A percentile compares a stretch with the other conserved stretches of the same genome.
These are phyloP conservation scores for Zapornia atra DNA, from an alignment of 2,113 vertebrate genomes.

Conservation along the genomic window DNA sequence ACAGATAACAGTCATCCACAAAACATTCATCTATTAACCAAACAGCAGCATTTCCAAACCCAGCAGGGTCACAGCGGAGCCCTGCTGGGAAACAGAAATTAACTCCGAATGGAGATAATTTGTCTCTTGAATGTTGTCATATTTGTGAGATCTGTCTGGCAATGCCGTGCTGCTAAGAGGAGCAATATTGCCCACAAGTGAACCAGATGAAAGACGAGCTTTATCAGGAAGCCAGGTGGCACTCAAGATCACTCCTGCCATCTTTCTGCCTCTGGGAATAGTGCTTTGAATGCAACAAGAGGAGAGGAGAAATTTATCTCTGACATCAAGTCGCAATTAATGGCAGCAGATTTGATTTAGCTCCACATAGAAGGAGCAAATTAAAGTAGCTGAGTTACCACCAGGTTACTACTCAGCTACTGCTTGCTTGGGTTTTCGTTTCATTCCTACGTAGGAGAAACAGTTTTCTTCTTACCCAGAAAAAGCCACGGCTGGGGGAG, in stretches of 20 bases:
- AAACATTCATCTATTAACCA: conserved; percentile 65
- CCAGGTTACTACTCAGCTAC: not conserved
- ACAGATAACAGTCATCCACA: conserved; percentile 34
- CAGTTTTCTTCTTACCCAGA: not conserved
- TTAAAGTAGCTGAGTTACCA: not conserved
- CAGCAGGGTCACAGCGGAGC: conserved; percentile 53
- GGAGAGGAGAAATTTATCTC: not conserved
- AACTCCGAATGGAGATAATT: conserved; percentile 67
- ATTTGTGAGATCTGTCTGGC: conserved; percentile 50
- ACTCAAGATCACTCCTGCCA: not conserved
- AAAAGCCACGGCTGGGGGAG: accelerated
- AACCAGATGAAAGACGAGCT: conserved; percentile 14
- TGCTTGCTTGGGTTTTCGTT: not conserved
- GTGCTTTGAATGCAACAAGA: not conserved
- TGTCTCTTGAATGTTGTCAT: conserved; percentile 66
- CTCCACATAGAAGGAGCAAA: not conserved
- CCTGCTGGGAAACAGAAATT: conserved; percentile 75
- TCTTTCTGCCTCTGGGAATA: not conserved
- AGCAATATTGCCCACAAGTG: not conserved
- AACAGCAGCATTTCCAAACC: conserved; percentile 68
- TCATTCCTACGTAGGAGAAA: accelerated
- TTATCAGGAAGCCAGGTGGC: conserved; percentile 42
- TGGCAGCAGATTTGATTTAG: not conserved
- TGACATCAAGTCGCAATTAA: not conserved
- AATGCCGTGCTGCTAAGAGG: not conserved